phyloP scores from a whole-genome alignment of 1,140 invertebrate species.

The Carposina sasakii region DNA sequence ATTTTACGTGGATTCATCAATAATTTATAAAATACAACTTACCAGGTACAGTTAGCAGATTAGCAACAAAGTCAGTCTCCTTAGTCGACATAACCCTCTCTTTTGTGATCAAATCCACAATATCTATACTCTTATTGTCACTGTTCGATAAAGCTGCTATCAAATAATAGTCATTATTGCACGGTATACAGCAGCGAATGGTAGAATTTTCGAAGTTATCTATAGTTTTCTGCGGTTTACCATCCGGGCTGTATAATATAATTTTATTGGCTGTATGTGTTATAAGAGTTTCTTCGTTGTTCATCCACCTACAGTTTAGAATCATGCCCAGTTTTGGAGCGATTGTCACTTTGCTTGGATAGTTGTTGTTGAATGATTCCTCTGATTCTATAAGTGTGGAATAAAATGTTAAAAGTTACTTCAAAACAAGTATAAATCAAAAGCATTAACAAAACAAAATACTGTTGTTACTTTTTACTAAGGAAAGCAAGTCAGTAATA shows the following conservation, averaged over 20 bases:
- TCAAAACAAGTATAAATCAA: background rate
- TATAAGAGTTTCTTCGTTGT: constrained; percentile 46
- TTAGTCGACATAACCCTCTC: constrained; percentile 33
- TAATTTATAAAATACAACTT: too few relatives aligned
- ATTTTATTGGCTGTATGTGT: constrained; percentile 49
- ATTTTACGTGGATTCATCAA: too few relatives aligned
- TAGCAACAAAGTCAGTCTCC: constrained; percentile 39
- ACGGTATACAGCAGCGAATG: constrained; percentile 44
- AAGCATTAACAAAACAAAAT: too few relatives aligned
- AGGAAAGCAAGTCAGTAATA: too few relatives aligned
- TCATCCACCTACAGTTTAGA: constrained; percentile 53
- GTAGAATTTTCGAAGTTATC: constrained; percentile 39
- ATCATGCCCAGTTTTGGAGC: constrained; percentile 34
- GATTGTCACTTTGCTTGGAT: constrained; percentile 36
- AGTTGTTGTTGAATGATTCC: constrained; percentile 45
- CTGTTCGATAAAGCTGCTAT: constrained; percentile 33
- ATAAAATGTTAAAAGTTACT: background rate
- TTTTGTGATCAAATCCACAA: constrained; percentile 44
- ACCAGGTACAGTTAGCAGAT: constrained; percentile 52
- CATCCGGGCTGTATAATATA: constrained; percentile 36
- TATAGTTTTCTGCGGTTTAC: constrained; percentile 30
- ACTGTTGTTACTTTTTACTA: too few relatives aligned
- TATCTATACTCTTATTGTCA: constrained; percentile 27
- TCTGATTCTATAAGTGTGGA: constrained; percentile 39
- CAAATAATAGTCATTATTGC: constrained; percentile 45